A percentile compares a stretch with the other conserved stretches of the same genome.
Evolutionary conservation across 1,140 invertebrate species (phyloP).

Genomic region (Rhopalosiphum maidis): DNA sequence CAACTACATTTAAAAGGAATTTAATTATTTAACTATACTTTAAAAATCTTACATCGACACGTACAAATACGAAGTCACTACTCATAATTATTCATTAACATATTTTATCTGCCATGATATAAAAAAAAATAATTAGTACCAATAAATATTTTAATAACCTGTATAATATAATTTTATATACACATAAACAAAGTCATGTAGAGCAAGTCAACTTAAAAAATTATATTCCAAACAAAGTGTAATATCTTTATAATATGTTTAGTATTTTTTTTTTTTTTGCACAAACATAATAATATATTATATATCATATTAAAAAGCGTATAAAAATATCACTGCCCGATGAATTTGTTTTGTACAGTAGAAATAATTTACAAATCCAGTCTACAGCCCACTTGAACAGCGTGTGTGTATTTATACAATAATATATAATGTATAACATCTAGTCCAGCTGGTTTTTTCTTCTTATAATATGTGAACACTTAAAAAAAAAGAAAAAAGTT

Average conservation of each 20-base stretch:
- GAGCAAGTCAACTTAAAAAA: not conserved
- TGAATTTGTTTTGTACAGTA: slow-evolving; percentile 9
- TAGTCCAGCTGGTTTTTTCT: slow-evolving; percentile 34
- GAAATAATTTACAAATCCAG: slow-evolving; percentile 31
- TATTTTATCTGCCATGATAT: not conserved
- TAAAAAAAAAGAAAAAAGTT: slow-evolving; percentile 3
- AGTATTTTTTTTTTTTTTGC: slow-evolving; percentile 13
- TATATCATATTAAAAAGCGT: not conserved
- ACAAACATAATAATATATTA: not conserved
- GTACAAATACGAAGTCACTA: not conserved
- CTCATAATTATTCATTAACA: not conserved
- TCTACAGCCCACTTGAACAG: slow-evolving; percentile 17
- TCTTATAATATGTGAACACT: not conserved
- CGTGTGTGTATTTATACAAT: not conserved
- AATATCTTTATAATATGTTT: slow-evolving; percentile 4
- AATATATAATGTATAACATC: slow-evolving; percentile 18
- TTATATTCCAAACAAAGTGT: not conserved
- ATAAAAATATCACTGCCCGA: not conserved
- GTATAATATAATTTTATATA: not conserved
- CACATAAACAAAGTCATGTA: not conserved
- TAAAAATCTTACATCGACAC: not conserved
- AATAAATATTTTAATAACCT: not conserved
- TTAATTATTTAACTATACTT: not conserved
- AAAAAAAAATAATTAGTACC: not conserved
- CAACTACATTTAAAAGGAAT: not conserved